phyloP scores from a whole-genome alignment of 2,113 vertebrate genomes.

The Clinocottus analis region DNA sequence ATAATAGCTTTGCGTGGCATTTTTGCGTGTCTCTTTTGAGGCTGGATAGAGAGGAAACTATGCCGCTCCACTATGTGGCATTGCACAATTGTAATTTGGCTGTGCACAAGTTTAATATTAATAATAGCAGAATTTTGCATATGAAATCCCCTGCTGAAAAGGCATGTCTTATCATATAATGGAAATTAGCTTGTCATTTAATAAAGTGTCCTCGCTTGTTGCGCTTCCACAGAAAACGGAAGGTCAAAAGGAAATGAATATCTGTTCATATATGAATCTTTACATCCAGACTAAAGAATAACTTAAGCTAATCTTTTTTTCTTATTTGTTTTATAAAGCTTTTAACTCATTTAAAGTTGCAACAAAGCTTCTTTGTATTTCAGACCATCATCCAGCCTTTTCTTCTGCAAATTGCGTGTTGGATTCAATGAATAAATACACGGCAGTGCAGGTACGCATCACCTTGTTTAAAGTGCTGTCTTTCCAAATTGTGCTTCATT shows the following conservation, averaged over 20 bases:
- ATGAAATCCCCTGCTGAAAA: conserved; percentile 37
- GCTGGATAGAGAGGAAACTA: conserved; percentile 16
- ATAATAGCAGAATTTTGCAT: conserved; percentile 42
- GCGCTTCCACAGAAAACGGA: conserved; percentile 19
- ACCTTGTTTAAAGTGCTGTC: conserved; percentile 52
- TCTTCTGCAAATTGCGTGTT: conserved; percentile 13
- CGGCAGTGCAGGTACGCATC: conserved; percentile 31
- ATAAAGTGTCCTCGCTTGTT: conserved; percentile 46
- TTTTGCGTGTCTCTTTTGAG: conserved; percentile 21
- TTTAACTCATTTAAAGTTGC: conserved; percentile 2
- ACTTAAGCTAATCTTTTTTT: conserved; percentile 3
- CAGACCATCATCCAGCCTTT: neutral
- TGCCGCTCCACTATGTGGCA: neutral
- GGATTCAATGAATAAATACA: conserved; percentile 37
- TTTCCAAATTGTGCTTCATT: conserved; percentile 67
- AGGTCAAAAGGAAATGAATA: conserved; percentile 51
- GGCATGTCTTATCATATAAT: conserved; percentile 54
- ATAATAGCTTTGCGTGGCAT: conserved; percentile 46
- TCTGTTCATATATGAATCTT: conserved; percentile 25
- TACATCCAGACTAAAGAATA: conserved; percentile 29
- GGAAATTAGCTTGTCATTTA: conserved; percentile 39
- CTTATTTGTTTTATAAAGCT: neutral
- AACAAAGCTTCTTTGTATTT: conserved; percentile 19
- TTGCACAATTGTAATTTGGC: conserved; percentile 18
- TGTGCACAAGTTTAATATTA: conserved; percentile 14